Evolutionary conservation across 2,888 invertebrate genomes (phyloP), one percentile per base, ranked within the genome.

Genomic region (Cyaniris semiargus): DNA sequence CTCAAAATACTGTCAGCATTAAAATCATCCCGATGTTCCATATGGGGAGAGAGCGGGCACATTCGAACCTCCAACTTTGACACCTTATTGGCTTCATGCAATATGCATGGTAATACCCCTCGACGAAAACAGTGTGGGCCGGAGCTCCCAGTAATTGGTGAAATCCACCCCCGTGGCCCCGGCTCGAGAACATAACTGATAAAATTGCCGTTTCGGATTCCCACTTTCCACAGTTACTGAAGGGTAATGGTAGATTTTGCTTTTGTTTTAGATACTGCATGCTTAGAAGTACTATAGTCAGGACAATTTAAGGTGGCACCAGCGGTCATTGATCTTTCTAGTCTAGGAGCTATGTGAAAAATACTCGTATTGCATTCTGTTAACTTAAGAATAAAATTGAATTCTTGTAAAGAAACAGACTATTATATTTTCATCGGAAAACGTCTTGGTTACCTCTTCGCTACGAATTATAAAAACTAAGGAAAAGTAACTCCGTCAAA

Each of bases 21-120:
- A 81, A 82, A 82, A 82, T 81, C 80, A 81, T 81, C 78, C 80
- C 79, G 80, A 81, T 81, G 78, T 82, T 80, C 80, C 80, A 80
- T 81, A 78, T 78, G 79, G 78, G 76, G 79, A 10, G 80, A 80
- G 80, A 80, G 80, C 79, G 77, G 74, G 76, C 78, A 81, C 84
- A 83, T 85, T 85, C 84, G 83, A 82, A 82, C 83, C 81, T 83
- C 83, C 81, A 84, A 87, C 85, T 89, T 89, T 88, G 88, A 88
- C 90, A 88, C 86, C 87, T 88, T 90, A 90, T 90, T 88, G 87
- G 85, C 81, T 81, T 90, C 90, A 90, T 91, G 90, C 88, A 91
- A 90, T 91, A 91, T 91, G 89, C 90, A 91, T 91, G 89, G 85
- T 88, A 86, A 89, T 88, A 87, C 87, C 84, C 85, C 84, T 84